Evolutionary conservation across 1,140 invertebrate genomes (phyloP).

Genomic region (Goniozus legneri): DNA sequence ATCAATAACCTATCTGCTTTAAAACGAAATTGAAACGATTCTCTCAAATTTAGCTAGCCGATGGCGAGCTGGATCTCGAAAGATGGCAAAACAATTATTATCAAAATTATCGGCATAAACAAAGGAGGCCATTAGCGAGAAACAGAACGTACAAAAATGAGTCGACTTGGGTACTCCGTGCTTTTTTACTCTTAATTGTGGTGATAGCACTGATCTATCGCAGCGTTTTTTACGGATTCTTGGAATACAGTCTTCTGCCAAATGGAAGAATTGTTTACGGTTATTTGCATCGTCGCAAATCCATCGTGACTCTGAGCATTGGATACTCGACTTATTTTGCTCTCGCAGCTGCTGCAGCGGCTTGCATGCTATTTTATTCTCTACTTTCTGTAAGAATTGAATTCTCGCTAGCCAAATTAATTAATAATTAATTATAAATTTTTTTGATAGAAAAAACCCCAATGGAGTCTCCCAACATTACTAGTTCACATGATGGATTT

Average conservation of each 20-base stretch:
- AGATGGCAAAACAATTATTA: no score
- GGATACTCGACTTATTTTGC: slow-evolving; percentile 30
- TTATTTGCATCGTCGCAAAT: slow-evolving; percentile 19
- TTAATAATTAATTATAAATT: no score
- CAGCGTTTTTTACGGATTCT: slow-evolving; percentile 21
- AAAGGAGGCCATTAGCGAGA: no score
- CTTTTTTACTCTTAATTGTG: slow-evolving; percentile 19
- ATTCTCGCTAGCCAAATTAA: no score
- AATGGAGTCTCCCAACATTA: slow-evolving; percentile 34
- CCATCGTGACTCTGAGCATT: slow-evolving; percentile 25
- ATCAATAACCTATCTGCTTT: no score
- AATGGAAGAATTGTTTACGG: slow-evolving; percentile 26
- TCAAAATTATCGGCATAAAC: no score
- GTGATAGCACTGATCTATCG: slow-evolving; percentile 30
- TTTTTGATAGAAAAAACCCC: slow-evolving; percentile 24
- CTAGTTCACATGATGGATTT: slow-evolving; percentile 27
- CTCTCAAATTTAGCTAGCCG: no score
- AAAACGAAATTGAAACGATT: no score
- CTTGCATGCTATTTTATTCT: slow-evolving; percentile 33
- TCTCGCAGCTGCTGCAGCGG: slow-evolving; percentile 14
- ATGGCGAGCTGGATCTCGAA: no score
- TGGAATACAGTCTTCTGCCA: slow-evolving; percentile 31
- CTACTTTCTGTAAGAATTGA: no score
- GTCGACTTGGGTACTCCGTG: no score
- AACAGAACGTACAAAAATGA: no score